Conservation (phyloP, 2,113 vertebrate genomes). For the Gadus macrocephalus region DNA sequence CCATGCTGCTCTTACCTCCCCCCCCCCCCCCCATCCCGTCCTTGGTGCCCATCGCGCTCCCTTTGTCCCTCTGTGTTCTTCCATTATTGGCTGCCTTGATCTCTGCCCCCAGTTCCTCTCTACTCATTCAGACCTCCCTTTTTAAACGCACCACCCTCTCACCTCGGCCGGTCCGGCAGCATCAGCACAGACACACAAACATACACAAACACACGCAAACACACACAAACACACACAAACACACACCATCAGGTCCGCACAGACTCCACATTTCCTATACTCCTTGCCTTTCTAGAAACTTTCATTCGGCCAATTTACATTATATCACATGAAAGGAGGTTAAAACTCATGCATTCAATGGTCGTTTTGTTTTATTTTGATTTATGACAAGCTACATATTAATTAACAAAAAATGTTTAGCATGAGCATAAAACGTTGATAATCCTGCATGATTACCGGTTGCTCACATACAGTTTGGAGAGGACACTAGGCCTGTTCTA, state of each 20-base stretch:
- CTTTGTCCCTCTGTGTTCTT: background rate
- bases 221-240: background rate
- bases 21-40: background rate
- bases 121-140: background rate
- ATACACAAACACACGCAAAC: background rate
- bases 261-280: background rate
- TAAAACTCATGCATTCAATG: too few species aligned
- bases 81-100: constrained; percentile 1
- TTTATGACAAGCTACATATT: too few species aligned
- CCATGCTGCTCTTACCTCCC: constrained; percentile 10
- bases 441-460: too few species aligned
- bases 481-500: too few species aligned
- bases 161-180: background rate
- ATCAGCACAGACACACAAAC: background rate
- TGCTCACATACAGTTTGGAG: too few species aligned
- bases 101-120: background rate
- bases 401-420: too few species aligned
- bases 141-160: background rate
- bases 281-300: too few species aligned
- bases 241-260: background rate
- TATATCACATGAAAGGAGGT: too few species aligned
- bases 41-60: background rate
- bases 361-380: too few species aligned
- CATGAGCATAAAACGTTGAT: too few species aligned
- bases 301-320: too few species aligned